Conservation (phyloP, 2,888 invertebrate genomes). For the Coenonympha glycerion region DNA sequence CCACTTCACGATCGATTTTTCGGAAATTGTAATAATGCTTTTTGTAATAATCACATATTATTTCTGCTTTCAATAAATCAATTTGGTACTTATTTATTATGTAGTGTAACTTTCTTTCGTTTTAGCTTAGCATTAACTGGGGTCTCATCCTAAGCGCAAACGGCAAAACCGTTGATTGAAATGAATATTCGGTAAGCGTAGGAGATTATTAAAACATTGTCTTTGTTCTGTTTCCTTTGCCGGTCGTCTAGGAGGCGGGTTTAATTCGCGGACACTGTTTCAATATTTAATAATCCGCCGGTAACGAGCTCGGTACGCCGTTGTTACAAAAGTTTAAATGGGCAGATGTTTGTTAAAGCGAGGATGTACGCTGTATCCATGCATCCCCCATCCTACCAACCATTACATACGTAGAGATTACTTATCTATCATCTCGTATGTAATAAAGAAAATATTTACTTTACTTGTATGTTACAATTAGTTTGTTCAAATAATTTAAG, state of each 20-base stretch:
- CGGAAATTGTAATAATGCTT: too few species aligned
- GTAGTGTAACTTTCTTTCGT: neutral
- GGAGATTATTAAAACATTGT: slow-evolving; percentile 49
- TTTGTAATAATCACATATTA: too few species aligned
- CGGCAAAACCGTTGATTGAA: slow-evolving; percentile 37
- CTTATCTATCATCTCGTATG: slow-evolving; percentile 23
- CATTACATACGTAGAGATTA: too few species aligned
- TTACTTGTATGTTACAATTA: too few species aligned
- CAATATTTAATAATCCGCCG: slow-evolving; percentile 74
- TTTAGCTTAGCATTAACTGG: neutral
- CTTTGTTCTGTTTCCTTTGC: slow-evolving; percentile 49
- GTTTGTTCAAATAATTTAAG: too few species aligned
- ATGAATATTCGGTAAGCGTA: slow-evolving; percentile 47
- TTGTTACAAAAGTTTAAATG: slow-evolving; percentile 72
- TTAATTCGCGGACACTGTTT: slow-evolving; percentile 65
- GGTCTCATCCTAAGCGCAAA: slow-evolving; percentile 11
- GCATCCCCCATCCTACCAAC: too few species aligned
- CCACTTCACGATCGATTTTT: too few species aligned
- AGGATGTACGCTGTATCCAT: slow-evolving; percentile 27
- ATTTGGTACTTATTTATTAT: too few species aligned
- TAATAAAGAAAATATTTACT: too few species aligned
- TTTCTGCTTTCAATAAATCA: too few species aligned
- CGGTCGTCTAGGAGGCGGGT: slow-evolving; percentile 62
- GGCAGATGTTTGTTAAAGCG: slow-evolving; percentile 41
- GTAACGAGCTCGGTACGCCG: slow-evolving; percentile 61